Evolutionary conservation across 1,140 invertebrate genomes (phyloP).

Genomic region (Papilio xuthus): DNA sequence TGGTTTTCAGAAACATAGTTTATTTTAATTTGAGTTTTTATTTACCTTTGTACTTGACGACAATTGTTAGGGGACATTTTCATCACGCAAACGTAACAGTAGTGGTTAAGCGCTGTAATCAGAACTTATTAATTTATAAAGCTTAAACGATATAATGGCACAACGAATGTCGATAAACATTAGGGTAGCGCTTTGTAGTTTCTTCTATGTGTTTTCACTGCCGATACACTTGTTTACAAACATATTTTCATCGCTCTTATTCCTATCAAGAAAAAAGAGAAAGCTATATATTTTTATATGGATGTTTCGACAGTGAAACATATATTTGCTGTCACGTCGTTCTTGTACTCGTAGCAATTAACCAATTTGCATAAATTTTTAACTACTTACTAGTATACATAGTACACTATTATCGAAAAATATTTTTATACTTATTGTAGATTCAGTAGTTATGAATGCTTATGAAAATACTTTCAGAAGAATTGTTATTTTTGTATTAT

Average conservation of each 20-base stretch:
- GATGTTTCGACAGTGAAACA: neutral
- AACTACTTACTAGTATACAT: neutral
- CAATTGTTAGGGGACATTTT: neutral
- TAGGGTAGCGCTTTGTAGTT: neutral
- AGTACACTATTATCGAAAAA: no score
- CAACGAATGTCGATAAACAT: slow-evolving; percentile 12
- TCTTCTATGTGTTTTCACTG: neutral
- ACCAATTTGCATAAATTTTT: neutral
- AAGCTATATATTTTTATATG: neutral
- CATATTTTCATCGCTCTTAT: neutral
- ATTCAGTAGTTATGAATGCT: no score
- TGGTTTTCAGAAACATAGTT: neutral
- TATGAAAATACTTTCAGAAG: no score
- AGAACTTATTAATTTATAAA: neutral
- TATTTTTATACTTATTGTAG: no score
- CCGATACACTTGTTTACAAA: neutral
- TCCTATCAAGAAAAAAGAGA: neutral
- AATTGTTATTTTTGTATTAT: no score
- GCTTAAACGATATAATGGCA: slow-evolving; percentile 2
- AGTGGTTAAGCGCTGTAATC: neutral
- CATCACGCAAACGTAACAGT: neutral
- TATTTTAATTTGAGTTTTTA: neutral
- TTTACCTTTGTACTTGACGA: slow-evolving; percentile 13
- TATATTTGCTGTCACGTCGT: neutral
- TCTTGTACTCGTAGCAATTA: neutral